Evolutionary conservation across 1,140 invertebrate species (phyloP).

Genomic region (Lordiphosa mommai): DNA sequence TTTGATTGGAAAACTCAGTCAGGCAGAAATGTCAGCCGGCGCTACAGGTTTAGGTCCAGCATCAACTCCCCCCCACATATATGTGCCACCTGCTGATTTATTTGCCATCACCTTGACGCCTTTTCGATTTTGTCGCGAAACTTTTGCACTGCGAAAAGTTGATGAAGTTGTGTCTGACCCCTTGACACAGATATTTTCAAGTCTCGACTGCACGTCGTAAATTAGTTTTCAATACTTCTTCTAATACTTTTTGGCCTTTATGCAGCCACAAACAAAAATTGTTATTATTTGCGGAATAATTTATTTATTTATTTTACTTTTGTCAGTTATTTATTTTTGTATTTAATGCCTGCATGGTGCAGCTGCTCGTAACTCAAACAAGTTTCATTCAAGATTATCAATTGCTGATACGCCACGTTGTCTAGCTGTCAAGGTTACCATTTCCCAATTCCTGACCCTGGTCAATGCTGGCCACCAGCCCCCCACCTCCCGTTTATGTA

Average conservation of each 20-base stretch:
- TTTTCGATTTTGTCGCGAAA: constrained; percentile 5
- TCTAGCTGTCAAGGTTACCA: constrained; percentile 32
- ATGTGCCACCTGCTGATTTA: constrained; percentile 27
- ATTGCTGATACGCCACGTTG: constrained; percentile 21
- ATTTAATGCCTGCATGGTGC: constrained; percentile 50
- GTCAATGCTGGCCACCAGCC: constrained; percentile 27
- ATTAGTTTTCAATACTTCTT: constrained; percentile 60
- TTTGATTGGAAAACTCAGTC: constrained; percentile 69
- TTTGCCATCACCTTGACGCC: constrained; percentile 2
- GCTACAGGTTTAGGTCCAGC: constrained; percentile 32
- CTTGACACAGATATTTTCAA: constrained; percentile 21
- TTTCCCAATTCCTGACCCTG: constrained; percentile 50
- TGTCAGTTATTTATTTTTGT: constrained; percentile 55
- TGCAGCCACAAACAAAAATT: constrained; percentile 53
- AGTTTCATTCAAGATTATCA: constrained; percentile 20
- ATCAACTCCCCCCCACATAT: background rate
- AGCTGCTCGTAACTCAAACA: constrained; percentile 46
- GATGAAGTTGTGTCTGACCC: constrained; percentile 24
- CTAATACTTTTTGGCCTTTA: too few species aligned
- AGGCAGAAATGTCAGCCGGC: constrained; percentile 56
- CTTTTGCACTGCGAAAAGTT: constrained; percentile 5
- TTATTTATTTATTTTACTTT: constrained; percentile 38
- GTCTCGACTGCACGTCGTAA: constrained; percentile 34
- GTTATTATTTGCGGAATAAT: constrained; percentile 49
- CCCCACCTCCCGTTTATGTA: constrained; percentile 9